Base-by-base conservation (phyloP, 2,797 vertebrate genomes). In the Phataginus tetradactyla region DNA sequence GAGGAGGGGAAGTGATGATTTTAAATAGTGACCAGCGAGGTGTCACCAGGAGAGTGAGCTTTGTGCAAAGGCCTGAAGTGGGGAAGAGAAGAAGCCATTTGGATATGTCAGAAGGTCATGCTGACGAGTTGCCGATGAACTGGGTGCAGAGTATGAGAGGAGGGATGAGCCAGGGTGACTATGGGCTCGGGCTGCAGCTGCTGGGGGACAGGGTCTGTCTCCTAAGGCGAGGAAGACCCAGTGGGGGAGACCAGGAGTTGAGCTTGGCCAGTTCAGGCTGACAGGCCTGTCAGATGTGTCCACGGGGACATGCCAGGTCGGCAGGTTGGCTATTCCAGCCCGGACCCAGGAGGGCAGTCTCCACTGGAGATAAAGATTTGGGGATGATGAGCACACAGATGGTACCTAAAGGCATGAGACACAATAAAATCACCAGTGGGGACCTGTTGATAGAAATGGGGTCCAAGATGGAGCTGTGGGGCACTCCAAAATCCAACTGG, bases 71-170 rank as follows among this genome's bases (percentile, higher is more conserved):
- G 3, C 51, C 18, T 4, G 12, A 18, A 34, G 61, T 25, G 7
- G 4, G 59, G 49, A 15, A 55, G 53, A 77, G 61, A n/a, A 34
- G 25, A 1, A 15, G 15, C 59, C 32, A 0, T 6, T n/a, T 4
- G 4, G 69, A 14, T 14, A 7, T 0, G 0, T 13, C 3, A 15
- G 37, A 8, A 4, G 3, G 5, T 12, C 2, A 0, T 15, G 37
- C 14, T 15, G 1, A 0, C 6, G 63, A 4, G 0, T 4, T 21
- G 4, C 68, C 32, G 18, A 20, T 7, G 39, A 42, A 0, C 14
- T 27, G 25, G n/a, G 29, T 4, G 0, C 4, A 4, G 34, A 0
- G 7, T 2, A 1, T 3, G 5, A 27, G 42, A 25, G 64, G 6
- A 6, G 23, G 49, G 7, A 11, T 0, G 4, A 10, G 53, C 27